Evolutionary conservation across 53 echinoderm and acorn worm species (phyloP).

Genomic region (Mesocentrotus franciscanus): DNA sequence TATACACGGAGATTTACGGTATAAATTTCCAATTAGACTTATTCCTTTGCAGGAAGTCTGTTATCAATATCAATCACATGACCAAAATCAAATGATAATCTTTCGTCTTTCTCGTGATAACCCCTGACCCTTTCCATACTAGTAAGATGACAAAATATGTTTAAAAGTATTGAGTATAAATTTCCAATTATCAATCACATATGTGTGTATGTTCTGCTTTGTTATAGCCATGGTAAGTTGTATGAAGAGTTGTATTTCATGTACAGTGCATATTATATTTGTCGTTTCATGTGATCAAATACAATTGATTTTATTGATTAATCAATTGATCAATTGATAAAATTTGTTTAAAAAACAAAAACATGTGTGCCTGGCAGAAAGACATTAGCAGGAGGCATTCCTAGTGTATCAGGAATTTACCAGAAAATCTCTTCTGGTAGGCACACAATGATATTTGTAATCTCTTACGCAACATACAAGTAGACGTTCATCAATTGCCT

Average conservation of each 20-base stretch:
- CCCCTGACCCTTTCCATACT: neutral
- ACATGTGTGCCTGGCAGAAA: neutral
- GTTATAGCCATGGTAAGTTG: no score
- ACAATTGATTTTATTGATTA: no score
- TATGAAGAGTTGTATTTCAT: no score
- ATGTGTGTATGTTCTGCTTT: no score
- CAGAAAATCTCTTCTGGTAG: neutral
- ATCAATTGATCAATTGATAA: no score
- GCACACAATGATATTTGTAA: neutral
- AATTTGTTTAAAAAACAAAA: no score
- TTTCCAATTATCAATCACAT: no score
- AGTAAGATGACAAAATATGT: neutral
- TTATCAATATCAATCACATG: neutral
- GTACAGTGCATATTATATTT: no score
- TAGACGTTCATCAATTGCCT: neutral
- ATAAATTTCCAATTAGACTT: no score
- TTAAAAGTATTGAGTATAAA: neutral
- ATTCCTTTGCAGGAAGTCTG: no score
- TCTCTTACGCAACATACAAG: neutral
- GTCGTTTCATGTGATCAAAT: no score
- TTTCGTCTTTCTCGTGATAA: neutral
- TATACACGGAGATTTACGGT: no score
- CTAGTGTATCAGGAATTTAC: neutral
- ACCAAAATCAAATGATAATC: neutral
- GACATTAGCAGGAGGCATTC: neutral